Percentiles rank a stretch among this genome's conserved stretches.
These are phyloP conservation scores for Hofmannophila pseudospretella DNA, from an alignment of 2,888 invertebrate genomes.

Conservation along the genomic window DNA sequence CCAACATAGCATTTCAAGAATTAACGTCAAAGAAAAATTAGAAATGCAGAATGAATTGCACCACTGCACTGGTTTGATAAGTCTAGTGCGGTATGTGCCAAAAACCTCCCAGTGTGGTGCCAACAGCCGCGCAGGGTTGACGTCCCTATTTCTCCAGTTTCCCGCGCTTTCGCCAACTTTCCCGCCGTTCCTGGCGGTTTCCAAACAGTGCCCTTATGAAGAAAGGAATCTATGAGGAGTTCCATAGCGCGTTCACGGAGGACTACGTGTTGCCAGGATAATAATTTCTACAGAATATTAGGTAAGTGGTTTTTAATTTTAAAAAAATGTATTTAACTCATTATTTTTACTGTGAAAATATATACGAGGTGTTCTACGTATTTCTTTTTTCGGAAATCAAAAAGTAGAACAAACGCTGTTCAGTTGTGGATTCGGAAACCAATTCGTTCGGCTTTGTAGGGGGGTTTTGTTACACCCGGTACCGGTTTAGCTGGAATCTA, in stretches of 20 bases:
- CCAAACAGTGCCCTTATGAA: conserved; percentile 61
- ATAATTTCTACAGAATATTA: conserved; percentile 65
- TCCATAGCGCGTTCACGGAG: conserved; percentile 40
- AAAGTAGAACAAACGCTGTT: too few species aligned
- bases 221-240: conserved; percentile 45
- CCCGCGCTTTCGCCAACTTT: conserved; percentile 37
- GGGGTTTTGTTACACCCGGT: too few species aligned
- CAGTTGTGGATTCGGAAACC: too few species aligned
- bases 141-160: conserved; percentile 31
- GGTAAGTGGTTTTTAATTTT: conserved; percentile 30
- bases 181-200: conserved; percentile 21
- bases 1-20: background rate
- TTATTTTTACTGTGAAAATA: too few species aligned
- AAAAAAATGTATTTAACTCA: too few species aligned
- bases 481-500: too few species aligned
- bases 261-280: conserved; percentile 51
- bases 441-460: too few species aligned
- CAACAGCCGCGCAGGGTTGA: conserved; percentile 45
- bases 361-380: too few species aligned
- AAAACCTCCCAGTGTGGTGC: conserved; percentile 58
- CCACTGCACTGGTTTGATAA: background rate
- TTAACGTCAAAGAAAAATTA: background rate
- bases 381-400: too few species aligned
- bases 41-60: background rate
- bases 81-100: conserved; percentile 39